Percentiles rank a stretch among this genome's conserved stretches.
These are phyloP conservation scores for Machimus rusticus DNA, from an alignment of 2,888 invertebrate species.

Conservation along the genomic window DNA sequence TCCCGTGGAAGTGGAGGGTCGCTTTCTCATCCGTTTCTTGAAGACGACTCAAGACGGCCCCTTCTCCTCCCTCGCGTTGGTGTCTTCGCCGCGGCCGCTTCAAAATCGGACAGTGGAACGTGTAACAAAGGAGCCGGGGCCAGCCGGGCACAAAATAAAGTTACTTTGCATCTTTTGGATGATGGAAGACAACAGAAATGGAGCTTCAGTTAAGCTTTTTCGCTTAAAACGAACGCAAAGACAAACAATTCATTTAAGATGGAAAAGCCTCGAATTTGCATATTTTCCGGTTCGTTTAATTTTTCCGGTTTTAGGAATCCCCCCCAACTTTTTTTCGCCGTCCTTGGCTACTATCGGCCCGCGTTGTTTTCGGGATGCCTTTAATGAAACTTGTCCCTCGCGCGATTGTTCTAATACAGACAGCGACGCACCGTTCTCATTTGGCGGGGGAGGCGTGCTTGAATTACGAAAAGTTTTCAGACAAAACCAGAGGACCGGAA, in stretches of 20 bases:
- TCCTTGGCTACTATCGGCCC: background rate
- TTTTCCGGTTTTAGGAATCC: constrained; percentile 38
- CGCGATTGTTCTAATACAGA: background rate
- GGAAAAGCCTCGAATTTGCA: constrained; percentile 47
- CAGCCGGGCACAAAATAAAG: background rate
- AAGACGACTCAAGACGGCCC: background rate
- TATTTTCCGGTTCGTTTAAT: constrained; percentile 48
- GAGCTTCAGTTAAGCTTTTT: constrained; percentile 35
- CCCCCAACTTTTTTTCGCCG: background rate
- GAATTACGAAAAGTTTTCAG: background rate
- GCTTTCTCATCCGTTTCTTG: background rate
- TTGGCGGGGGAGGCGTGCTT: background rate
- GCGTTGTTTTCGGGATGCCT: background rate
- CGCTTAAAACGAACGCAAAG: background rate
- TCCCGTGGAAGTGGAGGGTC: background rate
- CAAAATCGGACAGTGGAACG: constrained; percentile 10
- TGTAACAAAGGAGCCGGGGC: constrained; percentile 11
- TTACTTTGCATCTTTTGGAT: constrained; percentile 1
- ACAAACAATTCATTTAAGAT: constrained; percentile 48
- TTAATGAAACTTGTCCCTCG: constrained; percentile 11
- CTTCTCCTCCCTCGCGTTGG: background rate
- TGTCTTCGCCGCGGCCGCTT: background rate
- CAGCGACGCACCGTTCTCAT: background rate
- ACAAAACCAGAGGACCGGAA: background rate
- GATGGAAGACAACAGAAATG: constrained; percentile 18